Percentiles rank a stretch among this genome's conserved stretches.
phyloP scores from a whole-genome alignment of 2,113 vertebrate genomes.

The Ochotona princeps region DNA sequence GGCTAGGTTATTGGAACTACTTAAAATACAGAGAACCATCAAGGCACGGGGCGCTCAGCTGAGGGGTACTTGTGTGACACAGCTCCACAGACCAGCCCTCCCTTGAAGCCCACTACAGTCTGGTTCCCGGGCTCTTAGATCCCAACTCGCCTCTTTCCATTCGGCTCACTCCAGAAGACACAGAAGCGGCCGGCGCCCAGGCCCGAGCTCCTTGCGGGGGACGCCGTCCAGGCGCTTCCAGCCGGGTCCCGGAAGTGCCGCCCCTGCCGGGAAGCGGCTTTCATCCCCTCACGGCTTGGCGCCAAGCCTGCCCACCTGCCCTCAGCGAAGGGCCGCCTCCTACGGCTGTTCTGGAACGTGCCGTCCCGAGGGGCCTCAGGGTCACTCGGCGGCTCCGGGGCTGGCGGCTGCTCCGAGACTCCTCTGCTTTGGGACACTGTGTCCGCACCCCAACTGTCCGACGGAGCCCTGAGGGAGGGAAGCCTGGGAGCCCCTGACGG shows the following conservation, averaged over 20 bases:
- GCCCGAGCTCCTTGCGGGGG: accelerated
- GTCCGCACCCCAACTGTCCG: background rate
- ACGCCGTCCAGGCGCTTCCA: accelerated
- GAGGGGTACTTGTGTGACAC: background rate
- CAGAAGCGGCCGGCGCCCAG: accelerated
- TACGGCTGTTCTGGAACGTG: accelerated
- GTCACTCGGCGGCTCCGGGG: accelerated
- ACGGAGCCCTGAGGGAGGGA: accelerated
- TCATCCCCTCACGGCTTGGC: background rate
- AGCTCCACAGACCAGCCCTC: accelerated
- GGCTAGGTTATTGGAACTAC: background rate
- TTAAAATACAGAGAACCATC: background rate
- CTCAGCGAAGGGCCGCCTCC: accelerated
- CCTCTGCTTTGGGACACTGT: accelerated
- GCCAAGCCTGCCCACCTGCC: accelerated
- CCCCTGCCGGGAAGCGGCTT: background rate
- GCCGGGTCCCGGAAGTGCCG: background rate
- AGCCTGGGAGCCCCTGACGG: background rate
- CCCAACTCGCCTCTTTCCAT: background rate
- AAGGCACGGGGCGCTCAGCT: background rate
- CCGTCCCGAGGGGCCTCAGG: background rate
- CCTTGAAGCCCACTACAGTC: background rate
- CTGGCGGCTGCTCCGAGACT: background rate
- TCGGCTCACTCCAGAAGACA: background rate
- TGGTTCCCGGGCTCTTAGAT: background rate